Conservation (phyloP, 2,797 vertebrate species). For the Echeneis naucrates region DNA sequence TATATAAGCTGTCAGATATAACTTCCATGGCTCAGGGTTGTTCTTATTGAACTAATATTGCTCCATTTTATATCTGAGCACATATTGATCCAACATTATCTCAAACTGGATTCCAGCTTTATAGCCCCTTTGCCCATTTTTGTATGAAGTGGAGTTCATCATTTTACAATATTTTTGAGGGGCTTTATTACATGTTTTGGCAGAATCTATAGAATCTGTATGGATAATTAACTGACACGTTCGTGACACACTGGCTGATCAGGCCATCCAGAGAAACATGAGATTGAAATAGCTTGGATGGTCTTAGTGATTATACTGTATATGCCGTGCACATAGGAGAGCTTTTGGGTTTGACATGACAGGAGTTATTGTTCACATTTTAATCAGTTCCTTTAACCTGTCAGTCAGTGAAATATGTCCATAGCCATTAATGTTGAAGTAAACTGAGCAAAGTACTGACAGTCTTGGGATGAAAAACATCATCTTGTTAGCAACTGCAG, state of each 20-base stretch:
- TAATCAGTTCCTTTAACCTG: neutral
- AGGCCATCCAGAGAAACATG: slow-evolving; percentile 33
- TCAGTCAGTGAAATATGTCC: slow-evolving; percentile 1
- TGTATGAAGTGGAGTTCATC: neutral
- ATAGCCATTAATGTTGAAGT: neutral
- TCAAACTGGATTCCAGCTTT: neutral
- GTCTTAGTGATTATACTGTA: slow-evolving; percentile 33
- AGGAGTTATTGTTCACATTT: neutral
- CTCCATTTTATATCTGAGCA: neutral
- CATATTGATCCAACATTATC: neutral
- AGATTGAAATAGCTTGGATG: slow-evolving; percentile 31
- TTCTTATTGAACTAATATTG: neutral
- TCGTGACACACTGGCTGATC: slow-evolving; percentile 19
- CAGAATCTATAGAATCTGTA: neutral
- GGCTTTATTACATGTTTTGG: neutral
- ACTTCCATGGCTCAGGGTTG: neutral
- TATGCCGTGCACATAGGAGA: slow-evolving; percentile 8
- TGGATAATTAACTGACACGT: slow-evolving; percentile 25
- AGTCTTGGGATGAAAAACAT: neutral
- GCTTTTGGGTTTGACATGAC: neutral
- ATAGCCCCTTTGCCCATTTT: neutral
- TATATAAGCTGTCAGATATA: neutral
- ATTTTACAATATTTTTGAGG: neutral
- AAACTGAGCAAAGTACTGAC: neutral
- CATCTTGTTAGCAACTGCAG: neutral